These are phyloP conservation scores for Enteromius viviparus DNA, from an alignment of 2,797 vertebrate genomes.

Conservation along the genomic window DNA sequence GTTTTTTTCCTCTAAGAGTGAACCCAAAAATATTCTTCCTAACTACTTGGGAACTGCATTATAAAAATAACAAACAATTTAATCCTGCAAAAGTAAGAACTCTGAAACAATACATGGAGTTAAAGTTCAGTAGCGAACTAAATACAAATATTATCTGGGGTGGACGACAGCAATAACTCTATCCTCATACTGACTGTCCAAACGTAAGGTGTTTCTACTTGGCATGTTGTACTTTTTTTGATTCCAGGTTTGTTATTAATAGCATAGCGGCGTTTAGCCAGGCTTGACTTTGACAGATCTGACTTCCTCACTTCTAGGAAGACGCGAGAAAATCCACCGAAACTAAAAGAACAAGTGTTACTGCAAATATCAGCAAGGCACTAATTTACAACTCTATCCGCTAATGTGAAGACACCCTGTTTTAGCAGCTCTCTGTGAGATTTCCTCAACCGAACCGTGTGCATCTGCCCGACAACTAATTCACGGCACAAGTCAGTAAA, in stretches of 20 bases:
- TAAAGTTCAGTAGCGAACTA: neutral
- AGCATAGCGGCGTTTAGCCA: neutral
- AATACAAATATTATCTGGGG: neutral
- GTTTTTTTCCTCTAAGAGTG: too few relatives aligned
- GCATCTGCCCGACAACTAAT: constrained; percentile 18
- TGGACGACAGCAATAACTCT: neutral
- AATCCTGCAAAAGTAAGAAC: neutral
- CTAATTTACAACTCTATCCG: constrained; percentile 30
- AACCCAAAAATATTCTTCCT: neutral
- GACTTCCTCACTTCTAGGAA: constrained; percentile 9
- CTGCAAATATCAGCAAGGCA: constrained; percentile 46
- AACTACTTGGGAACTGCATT: constrained; percentile 15
- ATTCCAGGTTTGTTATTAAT: neutral
- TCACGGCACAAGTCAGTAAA: constrained; percentile 37
- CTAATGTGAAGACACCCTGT: constrained; percentile 39
- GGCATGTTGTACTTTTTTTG: neutral
- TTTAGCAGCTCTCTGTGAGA: constrained; percentile 33
- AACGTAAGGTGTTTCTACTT: neutral
- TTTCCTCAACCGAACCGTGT: neutral
- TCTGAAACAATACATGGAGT: neutral
- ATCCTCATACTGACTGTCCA: neutral
- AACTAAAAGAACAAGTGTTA: constrained; percentile 31
- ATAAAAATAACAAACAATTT: constrained; percentile 3
- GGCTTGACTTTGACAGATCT: constrained; percentile 2
- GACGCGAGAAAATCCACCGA: neutral